Percentiles rank a stretch among this genome's conserved stretches.
Evolutionary conservation across 2,113 vertebrate species (phyloP).

Genomic region (Isurus oxyrinchus): DNA sequence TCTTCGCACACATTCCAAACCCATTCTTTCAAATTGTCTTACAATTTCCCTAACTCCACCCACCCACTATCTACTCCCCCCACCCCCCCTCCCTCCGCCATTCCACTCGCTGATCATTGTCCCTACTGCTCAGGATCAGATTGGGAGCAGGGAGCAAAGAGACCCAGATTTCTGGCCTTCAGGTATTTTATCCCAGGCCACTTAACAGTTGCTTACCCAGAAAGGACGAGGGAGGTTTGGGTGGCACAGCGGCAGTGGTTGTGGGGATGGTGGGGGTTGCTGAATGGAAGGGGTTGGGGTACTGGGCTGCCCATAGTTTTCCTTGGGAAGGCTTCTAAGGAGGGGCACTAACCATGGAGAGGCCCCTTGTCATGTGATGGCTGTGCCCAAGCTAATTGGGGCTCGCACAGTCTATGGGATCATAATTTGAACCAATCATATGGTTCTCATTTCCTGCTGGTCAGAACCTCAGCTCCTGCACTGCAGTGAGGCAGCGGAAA

Average conservation of each 20-base stretch:
- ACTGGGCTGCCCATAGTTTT: background rate
- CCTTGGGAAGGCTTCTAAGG: background rate
- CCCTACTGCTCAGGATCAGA: too few species aligned
- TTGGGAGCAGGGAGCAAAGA: background rate
- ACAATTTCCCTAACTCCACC: background rate
- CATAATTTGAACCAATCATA: too few species aligned
- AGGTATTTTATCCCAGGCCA: background rate
- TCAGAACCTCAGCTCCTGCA: too few species aligned
- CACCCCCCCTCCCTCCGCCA: rapidly evolving
- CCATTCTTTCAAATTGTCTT: background rate
- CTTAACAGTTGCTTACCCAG: background rate
- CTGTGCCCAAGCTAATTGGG: too few species aligned
- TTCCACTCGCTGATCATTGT: background rate
- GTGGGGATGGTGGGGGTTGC: background rate
- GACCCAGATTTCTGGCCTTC: background rate
- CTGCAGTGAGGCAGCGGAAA: background rate
- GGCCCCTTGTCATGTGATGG: too few species aligned
- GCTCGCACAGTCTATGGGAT: background rate
- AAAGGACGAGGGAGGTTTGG: background rate
- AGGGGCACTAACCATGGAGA: background rate
- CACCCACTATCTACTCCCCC: background rate
- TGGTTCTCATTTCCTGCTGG: too few species aligned
- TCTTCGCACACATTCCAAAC: too few species aligned
- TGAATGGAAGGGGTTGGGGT: background rate
- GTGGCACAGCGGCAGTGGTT: background rate